Base-by-base conservation (phyloP, 2,113 vertebrate genomes). In the Pomatostomus ruficeps region DNA sequence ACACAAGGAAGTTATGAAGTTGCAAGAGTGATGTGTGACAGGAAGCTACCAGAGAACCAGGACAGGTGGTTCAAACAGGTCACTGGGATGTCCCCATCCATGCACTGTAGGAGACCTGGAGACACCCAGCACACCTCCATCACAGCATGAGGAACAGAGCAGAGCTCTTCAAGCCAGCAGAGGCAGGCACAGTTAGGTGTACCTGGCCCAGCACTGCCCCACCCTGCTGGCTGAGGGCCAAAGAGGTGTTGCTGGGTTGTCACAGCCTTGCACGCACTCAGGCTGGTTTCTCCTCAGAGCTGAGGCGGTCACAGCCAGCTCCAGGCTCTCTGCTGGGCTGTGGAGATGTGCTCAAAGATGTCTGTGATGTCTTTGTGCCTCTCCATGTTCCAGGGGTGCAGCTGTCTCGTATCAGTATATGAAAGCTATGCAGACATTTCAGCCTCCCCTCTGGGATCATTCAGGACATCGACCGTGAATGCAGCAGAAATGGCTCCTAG, bases 51-150 rank as follows among this genome's bases (percentile, higher is more conserved):
- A 43, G 66, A 72, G 52, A 80, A 48, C 20, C 18, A 72, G 35
- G 38, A 75, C 0, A 80, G 42, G 14, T 66, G 22, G 14, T 33
- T 58, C 57, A 80, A 38, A n/a, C 23, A 33, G 0, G 3, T 48
- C 48, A 23, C 3, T 4, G 7, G 28, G n/a, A 46, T 45, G 46
- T 19, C 48, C 21, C 0, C 0, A 20, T 18, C 40, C 73, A 58
- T 1, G 24, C 4, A 20, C 36, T 74, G 40, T 57, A 36, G 38
- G 55, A 84, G 38, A 63, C 12, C 22, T 54, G 71, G 40, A 42
- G 52, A 63, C 31, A 77, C 5, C 8, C 65, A 81, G 45, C 29
- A 25, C 3, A 31, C 12, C 36, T 43, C 6, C 3, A 1, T 9
- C 31, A 26, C 20, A 35, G 26, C 61, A 33, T 1, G 10, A 65